Percentiles rank a stretch among this genome's conserved stretches.
These are phyloP conservation scores for Xylophagus ater DNA, from an alignment of 2,888 invertebrate species.

Conservation along the genomic window DNA sequence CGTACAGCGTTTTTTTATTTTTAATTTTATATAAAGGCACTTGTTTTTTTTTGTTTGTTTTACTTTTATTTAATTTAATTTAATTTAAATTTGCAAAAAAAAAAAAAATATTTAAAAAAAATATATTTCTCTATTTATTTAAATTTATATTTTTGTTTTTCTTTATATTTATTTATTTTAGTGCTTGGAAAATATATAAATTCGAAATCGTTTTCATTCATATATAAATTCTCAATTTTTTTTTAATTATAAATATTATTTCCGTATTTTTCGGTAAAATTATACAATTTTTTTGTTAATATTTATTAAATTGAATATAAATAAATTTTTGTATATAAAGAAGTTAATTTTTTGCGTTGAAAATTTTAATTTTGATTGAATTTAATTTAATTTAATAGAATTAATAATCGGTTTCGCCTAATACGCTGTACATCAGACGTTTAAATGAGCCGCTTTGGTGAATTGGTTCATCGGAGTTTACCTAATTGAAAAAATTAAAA, in stretches of 20 bases:
- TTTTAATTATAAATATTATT: neutral
- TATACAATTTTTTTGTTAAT: neutral
- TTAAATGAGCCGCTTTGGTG: constrained; percentile 88
- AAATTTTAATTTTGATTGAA: constrained; percentile 2
- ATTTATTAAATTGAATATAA: neutral
- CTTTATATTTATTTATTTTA: too few species aligned
- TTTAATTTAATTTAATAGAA: neutral
- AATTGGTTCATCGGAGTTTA: constrained; percentile 68
- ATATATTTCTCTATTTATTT: too few species aligned
- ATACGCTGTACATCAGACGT: constrained; percentile 82
- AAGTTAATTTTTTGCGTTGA: neutral
- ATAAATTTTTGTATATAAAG: neutral
- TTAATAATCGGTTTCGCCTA: constrained; percentile 62
- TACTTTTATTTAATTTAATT: too few species aligned
- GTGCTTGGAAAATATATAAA: neutral
- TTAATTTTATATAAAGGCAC: neutral
- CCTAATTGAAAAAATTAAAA: constrained; percentile 19
- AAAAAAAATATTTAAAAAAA: too few species aligned
- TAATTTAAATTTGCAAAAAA: neutral
- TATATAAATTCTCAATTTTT: neutral
- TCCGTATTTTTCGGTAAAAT: neutral
- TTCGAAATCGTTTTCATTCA: neutral
- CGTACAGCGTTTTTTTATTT: neutral
- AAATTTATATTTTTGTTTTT: too few species aligned
- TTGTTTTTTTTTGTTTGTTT: too few species aligned